Conservation (phyloP, 2,888 invertebrate genomes). For the Troglohyphantes excavatus region DNA sequence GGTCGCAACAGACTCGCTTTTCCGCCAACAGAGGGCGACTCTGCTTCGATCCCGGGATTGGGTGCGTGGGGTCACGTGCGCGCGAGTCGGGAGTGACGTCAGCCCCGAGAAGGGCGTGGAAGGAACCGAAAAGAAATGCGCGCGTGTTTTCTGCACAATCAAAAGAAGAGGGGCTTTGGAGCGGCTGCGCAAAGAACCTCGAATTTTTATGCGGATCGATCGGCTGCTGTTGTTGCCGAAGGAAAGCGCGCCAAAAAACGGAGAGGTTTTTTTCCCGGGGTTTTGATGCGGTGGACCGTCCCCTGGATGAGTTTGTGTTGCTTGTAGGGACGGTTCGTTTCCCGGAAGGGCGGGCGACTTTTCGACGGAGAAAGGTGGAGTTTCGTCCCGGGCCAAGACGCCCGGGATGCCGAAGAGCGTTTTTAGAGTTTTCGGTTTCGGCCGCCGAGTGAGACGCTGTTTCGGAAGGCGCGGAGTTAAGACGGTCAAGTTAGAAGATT, state of each 20-base stretch:
- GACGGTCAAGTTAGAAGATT: too few species aligned
- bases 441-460: background rate
- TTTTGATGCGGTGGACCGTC: slow-evolving; percentile 18
- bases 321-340: slow-evolving; percentile 34
- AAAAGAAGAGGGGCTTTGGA: slow-evolving; percentile 58
- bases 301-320: slow-evolving; percentile 35
- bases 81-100: slow-evolving; percentile 48
- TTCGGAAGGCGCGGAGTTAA: too few species aligned
- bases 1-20: slow-evolving; percentile 17
- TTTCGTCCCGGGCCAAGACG: background rate
- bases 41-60: slow-evolving; percentile 46
- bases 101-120: slow-evolving; percentile 60
- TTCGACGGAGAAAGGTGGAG: slow-evolving; percentile 14
- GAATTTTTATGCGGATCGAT: slow-evolving; percentile 67
- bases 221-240: slow-evolving; percentile 31
- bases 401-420: background rate
- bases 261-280: slow-evolving; percentile 2
- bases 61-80: slow-evolving; percentile 62
- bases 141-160: slow-evolving; percentile 56
- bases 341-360: background rate
- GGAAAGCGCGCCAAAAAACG: slow-evolving; percentile 11
- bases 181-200: slow-evolving; percentile 64
- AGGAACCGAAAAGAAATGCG: slow-evolving; percentile 49
- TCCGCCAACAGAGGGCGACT: slow-evolving; percentile 53
- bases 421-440: slow-evolving; percentile 13